phyloP scores from a whole-genome alignment of 1,140 invertebrate species.

The Linepithema humile region DNA sequence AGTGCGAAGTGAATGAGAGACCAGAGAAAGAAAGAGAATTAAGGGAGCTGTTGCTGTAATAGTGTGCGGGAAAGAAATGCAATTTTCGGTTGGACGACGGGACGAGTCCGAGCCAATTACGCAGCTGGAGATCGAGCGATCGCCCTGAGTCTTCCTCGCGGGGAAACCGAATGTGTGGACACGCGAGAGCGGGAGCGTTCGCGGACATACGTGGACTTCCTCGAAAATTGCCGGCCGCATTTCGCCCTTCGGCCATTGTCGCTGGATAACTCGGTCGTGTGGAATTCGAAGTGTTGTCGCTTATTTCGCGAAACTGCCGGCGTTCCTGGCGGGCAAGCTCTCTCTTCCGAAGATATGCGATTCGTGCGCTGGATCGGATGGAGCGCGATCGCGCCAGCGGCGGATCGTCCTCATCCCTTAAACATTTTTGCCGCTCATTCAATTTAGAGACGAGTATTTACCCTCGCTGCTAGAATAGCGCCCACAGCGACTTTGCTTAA shows the following conservation, averaged over 20 bases:
- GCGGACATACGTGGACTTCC: slow-evolving; percentile 30
- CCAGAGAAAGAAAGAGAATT: background rate
- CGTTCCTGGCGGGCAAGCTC: slow-evolving; percentile 31
- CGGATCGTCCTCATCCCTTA: slow-evolving; percentile 32
- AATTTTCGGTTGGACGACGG: background rate
- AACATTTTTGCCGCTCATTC: slow-evolving; percentile 50
- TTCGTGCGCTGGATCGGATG: background rate
- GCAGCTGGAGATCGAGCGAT: slow-evolving; percentile 29
- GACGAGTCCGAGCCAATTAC: slow-evolving; percentile 30
- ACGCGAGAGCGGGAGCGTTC: background rate
- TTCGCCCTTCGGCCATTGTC: slow-evolving; percentile 31
- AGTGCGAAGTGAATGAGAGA: background rate
- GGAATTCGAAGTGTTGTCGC: slow-evolving; percentile 15
- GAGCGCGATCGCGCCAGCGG: slow-evolving; percentile 10
- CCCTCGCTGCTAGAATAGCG: background rate
- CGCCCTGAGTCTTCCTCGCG: slow-evolving; percentile 14
- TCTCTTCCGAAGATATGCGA: slow-evolving; percentile 16
- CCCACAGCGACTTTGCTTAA: slow-evolving; percentile 48
- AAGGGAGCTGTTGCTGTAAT: background rate
- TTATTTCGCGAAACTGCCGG: slow-evolving; percentile 36
- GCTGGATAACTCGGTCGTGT: slow-evolving; percentile 11
- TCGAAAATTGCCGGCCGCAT: slow-evolving; percentile 36
- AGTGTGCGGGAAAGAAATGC: background rate
- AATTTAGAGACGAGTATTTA: slow-evolving; percentile 52
- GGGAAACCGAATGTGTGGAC: slow-evolving; percentile 26